Evolutionary conservation across 2,797 vertebrate genomes (phyloP).

Genomic region (Aldrovandia affinis): DNA sequence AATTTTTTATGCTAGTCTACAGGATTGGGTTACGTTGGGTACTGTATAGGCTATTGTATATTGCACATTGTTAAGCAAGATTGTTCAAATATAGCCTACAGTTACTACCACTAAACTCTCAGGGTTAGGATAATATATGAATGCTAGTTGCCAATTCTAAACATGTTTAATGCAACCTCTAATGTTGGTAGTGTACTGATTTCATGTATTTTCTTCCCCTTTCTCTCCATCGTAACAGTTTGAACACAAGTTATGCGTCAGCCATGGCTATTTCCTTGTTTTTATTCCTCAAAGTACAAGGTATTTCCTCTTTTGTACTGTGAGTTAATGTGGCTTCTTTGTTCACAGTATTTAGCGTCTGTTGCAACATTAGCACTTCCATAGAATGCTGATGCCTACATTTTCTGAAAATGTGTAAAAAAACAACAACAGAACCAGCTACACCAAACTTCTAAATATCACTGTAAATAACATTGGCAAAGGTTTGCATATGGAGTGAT

Average conservation of each 20-base stretch:
- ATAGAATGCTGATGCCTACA: background rate
- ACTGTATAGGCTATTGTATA: background rate
- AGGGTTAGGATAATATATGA: background rate
- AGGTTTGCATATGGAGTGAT: background rate
- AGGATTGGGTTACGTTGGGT: too few relatives aligned
- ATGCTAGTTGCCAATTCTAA: background rate
- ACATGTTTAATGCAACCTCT: background rate
- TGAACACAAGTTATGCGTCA: too few relatives aligned
- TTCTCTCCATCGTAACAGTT: too few relatives aligned
- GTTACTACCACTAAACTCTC: background rate
- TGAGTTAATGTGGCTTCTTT: background rate
- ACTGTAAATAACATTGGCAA: background rate
- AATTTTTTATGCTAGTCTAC: too few relatives aligned
- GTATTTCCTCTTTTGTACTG: slow-evolving; percentile 1
- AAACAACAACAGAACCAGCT: background rate
- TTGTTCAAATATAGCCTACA: background rate
- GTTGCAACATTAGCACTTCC: background rate
- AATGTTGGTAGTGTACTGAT: background rate
- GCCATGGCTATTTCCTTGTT: background rate
- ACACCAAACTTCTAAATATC: background rate
- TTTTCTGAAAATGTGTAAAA: background rate
- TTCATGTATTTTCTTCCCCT: background rate
- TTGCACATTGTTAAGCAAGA: background rate
- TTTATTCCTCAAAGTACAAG: background rate
- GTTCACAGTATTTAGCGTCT: background rate